Evolutionary conservation across 1,140 invertebrate genomes (phyloP), one percentile per base, ranked within the genome.

Genomic region (Sinonovacula constricta): DNA sequence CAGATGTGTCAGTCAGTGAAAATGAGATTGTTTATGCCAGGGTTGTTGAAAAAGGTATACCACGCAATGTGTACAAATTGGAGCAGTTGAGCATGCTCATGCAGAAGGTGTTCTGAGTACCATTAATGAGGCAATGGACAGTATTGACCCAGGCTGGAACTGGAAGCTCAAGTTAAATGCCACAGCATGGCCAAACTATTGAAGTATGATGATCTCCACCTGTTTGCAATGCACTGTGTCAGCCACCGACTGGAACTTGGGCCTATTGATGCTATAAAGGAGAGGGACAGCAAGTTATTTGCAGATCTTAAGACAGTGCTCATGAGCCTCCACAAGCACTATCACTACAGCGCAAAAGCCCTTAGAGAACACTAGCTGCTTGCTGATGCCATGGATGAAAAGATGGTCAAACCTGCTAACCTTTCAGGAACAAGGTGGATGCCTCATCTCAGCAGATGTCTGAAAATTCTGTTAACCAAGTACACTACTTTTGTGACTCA

Each of bases 401-500:
- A 76, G 34, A 67, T 67, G 53, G 60, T 31, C 34, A 66, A 79
- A 31, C 76, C 60, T 62, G 69, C 45, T 10, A 62, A 62, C 31
- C 70, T 60, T 26, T 49, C 31, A 7, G 57, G 70, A 15, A 63
- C 34, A 59, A 63, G 34, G 26, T 56, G 67, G 49, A 56, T 69
- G 67, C 67, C 49, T n/a, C 67, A 66, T 66, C 63, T 36, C 14
- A 66, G 59, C 24, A 7, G 59, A 28, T 62, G 59, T 31, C 28
- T 60, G 4, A 12, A 10, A 7, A 4, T 14, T 30, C 15, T 26
- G 30, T n/a, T 60, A 3, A 26, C 26, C 10, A 30, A 60, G 7
- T 31, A 28, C 15, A 7, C 39, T 45, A 45, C 39, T 18, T 45
- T 45, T 45, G 39, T 45, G 18, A 18, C 39, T 10, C 39, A 45